phyloP scores from a whole-genome alignment of 2,797 vertebrate species.

The Pterois miles region DNA sequence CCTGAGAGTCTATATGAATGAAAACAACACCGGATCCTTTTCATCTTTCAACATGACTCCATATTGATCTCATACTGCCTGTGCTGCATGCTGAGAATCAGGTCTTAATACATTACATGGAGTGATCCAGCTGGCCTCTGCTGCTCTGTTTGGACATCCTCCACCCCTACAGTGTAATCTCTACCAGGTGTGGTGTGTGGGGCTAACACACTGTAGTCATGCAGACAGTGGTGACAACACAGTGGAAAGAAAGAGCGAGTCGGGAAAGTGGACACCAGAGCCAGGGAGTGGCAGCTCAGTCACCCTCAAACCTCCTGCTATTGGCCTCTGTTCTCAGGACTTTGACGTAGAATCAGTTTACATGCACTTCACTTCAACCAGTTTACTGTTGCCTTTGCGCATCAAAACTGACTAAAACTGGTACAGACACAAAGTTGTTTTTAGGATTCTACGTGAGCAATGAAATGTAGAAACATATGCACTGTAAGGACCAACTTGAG shows the following conservation, averaged over 20 bases:
- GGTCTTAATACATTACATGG: conserved; percentile 18
- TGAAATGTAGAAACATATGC: background rate
- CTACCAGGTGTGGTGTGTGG: conserved; percentile 43
- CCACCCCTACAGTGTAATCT: conserved; percentile 54
- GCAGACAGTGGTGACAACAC: conserved; percentile 22
- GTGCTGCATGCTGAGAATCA: conserved; percentile 17
- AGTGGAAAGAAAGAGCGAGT: background rate
- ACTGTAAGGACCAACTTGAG: too few relatives aligned
- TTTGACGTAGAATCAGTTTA: background rate
- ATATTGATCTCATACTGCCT: conserved; percentile 12
- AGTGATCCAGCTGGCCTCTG: conserved; percentile 32
- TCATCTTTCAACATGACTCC: conserved; percentile 37
- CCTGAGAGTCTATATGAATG: background rate
- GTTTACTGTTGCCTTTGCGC: background rate
- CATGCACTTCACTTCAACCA: background rate
- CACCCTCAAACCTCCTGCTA: background rate
- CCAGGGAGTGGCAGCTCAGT: background rate
- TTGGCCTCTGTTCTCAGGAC: background rate
- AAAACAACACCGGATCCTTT: conserved; percentile 18
- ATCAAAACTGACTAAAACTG: background rate
- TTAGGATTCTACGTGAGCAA: background rate
- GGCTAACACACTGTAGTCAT: background rate
- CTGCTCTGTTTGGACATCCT: conserved; percentile 44
- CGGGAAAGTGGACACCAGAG: conserved; percentile 4
- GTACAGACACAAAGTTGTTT: background rate